Conservation (phyloP, 1,140 invertebrate species). For the Brachionus asplanchnoidis region DNA sequence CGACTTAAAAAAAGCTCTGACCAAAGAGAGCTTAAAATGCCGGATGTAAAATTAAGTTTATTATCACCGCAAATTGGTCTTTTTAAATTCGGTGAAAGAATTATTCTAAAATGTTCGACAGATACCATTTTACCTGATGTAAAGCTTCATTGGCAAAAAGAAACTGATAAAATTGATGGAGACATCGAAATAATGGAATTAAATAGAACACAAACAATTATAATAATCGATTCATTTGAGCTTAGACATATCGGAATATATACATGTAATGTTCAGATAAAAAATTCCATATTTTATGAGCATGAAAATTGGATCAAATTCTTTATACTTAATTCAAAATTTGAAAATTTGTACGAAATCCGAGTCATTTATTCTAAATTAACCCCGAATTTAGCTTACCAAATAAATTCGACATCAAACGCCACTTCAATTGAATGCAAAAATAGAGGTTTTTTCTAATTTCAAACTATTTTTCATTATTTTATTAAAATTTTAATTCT, state of each 20-base stretch:
- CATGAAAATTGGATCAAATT: constrained; percentile 11
- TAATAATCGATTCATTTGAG: constrained; percentile 13
- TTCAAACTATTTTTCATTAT: neutral
- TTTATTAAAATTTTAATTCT: neutral
- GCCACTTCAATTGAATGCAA: neutral
- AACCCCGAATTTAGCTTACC: neutral
- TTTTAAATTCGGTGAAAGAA: neutral
- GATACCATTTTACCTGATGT: neutral
- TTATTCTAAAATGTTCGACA: neutral
- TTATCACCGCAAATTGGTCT: neutral
- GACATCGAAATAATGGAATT: neutral
- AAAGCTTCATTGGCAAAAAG: neutral
- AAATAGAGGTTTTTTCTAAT: neutral
- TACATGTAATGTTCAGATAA: neutral
- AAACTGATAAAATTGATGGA: neutral
- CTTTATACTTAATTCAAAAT: neutral
- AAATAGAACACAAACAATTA: neutral
- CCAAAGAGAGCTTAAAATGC: neutral
- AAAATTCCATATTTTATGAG: constrained; percentile 1
- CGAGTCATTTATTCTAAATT: neutral
- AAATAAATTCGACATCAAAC: neutral
- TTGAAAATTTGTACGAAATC: neutral
- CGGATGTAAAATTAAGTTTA: neutral
- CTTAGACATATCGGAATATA: neutral
- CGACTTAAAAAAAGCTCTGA: neutral